These are phyloP conservation scores for Chitala chitala DNA, from an alignment of 2,113 vertebrate genomes.

Conservation along the genomic window DNA sequence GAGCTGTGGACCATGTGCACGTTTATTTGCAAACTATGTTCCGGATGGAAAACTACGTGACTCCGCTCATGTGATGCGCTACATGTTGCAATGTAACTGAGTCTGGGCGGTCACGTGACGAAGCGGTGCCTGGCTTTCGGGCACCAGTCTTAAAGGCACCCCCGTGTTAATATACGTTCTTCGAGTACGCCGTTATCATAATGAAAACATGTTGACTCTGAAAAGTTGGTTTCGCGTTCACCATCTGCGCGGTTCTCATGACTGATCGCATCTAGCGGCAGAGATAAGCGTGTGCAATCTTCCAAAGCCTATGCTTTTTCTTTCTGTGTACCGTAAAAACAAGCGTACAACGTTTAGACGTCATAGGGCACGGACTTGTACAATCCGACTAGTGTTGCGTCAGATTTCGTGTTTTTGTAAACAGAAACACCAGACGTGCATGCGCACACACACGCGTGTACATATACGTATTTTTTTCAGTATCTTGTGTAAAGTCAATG, in stretches of 20 bases:
- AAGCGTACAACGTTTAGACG: too few relatives aligned
- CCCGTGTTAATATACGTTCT: background rate
- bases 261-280: background rate
- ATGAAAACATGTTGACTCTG: background rate
- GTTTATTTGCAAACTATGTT: slow-evolving; percentile 20
- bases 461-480: too few relatives aligned
- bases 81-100: slow-evolving; percentile 3
- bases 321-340: too few relatives aligned
- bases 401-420: too few relatives aligned
- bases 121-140: background rate
- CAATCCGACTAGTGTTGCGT: too few relatives aligned
- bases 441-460: too few relatives aligned
- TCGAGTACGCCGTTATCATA: background rate
- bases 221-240: background rate
- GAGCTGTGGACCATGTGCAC: slow-evolving; percentile 11
- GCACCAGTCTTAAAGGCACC: background rate
- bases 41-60: slow-evolving; percentile 17
- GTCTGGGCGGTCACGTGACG: slow-evolving; percentile 1
- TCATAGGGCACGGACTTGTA: too few relatives aligned
- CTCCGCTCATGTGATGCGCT: slow-evolving; percentile 13
- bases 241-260: background rate
- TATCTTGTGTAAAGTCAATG: too few relatives aligned
- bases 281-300: background rate
- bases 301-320: too few relatives aligned
- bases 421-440: too few relatives aligned